Conservation (phyloP, 2,888 invertebrate species). For the Cantharis nigra region DNA sequence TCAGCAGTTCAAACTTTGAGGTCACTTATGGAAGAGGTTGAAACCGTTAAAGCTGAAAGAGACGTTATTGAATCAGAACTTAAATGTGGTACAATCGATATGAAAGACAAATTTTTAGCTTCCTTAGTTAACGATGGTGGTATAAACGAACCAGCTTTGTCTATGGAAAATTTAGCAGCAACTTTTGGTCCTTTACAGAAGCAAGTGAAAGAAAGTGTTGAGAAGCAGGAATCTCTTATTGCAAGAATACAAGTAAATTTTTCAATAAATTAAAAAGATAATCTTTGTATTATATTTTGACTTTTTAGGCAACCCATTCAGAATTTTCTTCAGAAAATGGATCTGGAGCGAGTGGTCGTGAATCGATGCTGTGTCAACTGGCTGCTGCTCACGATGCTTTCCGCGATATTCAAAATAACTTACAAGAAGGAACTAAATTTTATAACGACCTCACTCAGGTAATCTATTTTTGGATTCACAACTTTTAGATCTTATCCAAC, state of each 20-base stretch:
- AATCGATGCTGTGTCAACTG: slow-evolving; percentile 80
- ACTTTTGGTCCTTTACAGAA: slow-evolving; percentile 78
- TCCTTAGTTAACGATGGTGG: slow-evolving; percentile 78
- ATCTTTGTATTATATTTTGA: slow-evolving; percentile 7
- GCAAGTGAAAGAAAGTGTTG: slow-evolving; percentile 76
- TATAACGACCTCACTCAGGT: slow-evolving; percentile 90
- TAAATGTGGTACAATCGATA: slow-evolving; percentile 77
- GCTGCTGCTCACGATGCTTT: slow-evolving; percentile 92
- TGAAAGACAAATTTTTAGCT: slow-evolving; percentile 78
- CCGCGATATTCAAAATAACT: slow-evolving; percentile 86
- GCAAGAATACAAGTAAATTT: slow-evolving; percentile 66
- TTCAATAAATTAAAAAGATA: not conserved
- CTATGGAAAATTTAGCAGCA: slow-evolving; percentile 72
- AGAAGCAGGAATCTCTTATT: slow-evolving; percentile 72
- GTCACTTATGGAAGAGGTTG: slow-evolving; percentile 81
- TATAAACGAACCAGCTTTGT: slow-evolving; percentile 76
- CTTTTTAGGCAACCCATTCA: slow-evolving; percentile 59
- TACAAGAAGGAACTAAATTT: slow-evolving; percentile 96
- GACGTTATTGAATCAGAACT: slow-evolving; percentile 88
- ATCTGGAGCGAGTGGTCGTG: slow-evolving; percentile 68
- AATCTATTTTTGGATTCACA: slow-evolving; percentile 13
- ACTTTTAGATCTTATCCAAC: not conserved
- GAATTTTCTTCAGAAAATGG: slow-evolving; percentile 69
- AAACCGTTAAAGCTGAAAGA: slow-evolving; percentile 84
- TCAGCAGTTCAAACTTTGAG: slow-evolving; percentile 70